Percentiles rank a stretch among this genome's conserved stretches.
Conservation (phyloP, 2,888 invertebrate species). For the Andrena fulva region DNA sequence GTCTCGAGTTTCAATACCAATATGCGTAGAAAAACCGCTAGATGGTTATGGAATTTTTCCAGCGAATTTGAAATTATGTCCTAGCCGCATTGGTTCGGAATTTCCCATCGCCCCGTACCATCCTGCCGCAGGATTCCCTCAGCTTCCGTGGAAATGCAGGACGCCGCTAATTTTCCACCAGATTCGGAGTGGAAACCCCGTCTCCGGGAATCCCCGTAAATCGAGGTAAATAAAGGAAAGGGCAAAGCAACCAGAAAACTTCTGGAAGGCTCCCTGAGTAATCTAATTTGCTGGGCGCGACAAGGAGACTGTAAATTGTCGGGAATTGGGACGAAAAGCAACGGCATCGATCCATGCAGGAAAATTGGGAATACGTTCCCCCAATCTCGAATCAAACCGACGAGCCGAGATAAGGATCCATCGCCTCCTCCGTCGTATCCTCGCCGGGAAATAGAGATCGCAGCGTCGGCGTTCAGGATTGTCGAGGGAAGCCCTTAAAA, state of each 20-base stretch:
- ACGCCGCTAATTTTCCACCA: conserved; percentile 20
- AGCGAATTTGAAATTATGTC: background rate
- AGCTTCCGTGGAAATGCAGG: background rate
- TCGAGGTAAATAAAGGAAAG: conserved; percentile 22
- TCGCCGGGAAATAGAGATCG: conserved; percentile 13
- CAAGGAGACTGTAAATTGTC: conserved; percentile 52
- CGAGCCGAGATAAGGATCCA: conserved; percentile 40
- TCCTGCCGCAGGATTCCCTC: background rate
- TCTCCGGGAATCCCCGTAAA: conserved; percentile 1
- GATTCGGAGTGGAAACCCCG: conserved; percentile 6
- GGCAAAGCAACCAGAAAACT: background rate
- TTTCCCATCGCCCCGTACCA: background rate
- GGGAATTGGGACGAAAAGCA: conserved; percentile 11
- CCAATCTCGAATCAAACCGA: conserved; percentile 47
- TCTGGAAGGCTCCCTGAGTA: conserved; percentile 13
- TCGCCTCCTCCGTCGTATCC: background rate
- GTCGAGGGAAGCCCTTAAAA: conserved; percentile 38
- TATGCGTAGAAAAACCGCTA: background rate
- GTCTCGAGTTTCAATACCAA: background rate
- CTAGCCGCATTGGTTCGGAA: background rate
- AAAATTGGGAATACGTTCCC: conserved; percentile 48
- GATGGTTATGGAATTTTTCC: background rate
- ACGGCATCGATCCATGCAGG: conserved; percentile 30
- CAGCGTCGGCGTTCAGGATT: conserved; percentile 18
- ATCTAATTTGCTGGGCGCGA: conserved; percentile 60